A percentile compares a stretch with the other conserved stretches of the same genome.
These are phyloP conservation scores for Etheostoma nigrum DNA, from an alignment of 2,797 vertebrate genomes.

Conservation along the genomic window DNA sequence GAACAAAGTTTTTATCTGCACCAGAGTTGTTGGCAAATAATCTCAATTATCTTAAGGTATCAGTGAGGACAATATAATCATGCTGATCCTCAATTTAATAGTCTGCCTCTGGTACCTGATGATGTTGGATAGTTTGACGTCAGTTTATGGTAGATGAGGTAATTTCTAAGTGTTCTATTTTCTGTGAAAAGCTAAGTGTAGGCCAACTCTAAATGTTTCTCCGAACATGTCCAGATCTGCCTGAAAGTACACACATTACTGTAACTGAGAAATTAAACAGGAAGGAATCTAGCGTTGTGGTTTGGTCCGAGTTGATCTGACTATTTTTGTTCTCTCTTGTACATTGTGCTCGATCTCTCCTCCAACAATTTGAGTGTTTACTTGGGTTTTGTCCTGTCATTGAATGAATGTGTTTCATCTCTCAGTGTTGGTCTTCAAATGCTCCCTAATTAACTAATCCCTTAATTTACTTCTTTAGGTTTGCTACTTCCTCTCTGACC, in stretches of 20 bases:
- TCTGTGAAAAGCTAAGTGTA: conserved; percentile 19
- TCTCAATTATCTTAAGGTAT: not conserved
- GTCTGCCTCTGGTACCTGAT: conserved; percentile 11
- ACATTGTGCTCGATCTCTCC: not conserved
- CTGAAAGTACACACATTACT: conserved; percentile 32
- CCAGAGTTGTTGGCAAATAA: conserved; percentile 10
- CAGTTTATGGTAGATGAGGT: conserved; percentile 6
- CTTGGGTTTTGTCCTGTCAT: not conserved
- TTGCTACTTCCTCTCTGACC: conserved; percentile 16
- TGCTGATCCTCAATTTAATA: conserved; percentile 6
- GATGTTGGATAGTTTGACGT: conserved; percentile 19
- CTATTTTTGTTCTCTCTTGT: conserved; percentile 7
- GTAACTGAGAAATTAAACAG: conserved; percentile 33
- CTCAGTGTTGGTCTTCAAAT: conserved; percentile 4
- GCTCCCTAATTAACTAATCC: not conserved
- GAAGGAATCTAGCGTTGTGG: conserved; percentile 22
- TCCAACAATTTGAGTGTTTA: conserved; percentile 2
- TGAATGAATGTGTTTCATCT: conserved; percentile 10
- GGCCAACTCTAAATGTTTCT: conserved; percentile 34
- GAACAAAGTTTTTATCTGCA: conserved; percentile 5
- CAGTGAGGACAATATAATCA: not conserved
- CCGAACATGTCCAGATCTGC: conserved; percentile 45
- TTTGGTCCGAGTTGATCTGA: conserved; percentile 18
- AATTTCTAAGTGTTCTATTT: conserved; percentile 37
- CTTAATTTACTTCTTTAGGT: not conserved